Percentiles rank a stretch among this genome's conserved stretches.
Conservation (phyloP, 1,140 invertebrate genomes). For the Augochlora pura region DNA sequence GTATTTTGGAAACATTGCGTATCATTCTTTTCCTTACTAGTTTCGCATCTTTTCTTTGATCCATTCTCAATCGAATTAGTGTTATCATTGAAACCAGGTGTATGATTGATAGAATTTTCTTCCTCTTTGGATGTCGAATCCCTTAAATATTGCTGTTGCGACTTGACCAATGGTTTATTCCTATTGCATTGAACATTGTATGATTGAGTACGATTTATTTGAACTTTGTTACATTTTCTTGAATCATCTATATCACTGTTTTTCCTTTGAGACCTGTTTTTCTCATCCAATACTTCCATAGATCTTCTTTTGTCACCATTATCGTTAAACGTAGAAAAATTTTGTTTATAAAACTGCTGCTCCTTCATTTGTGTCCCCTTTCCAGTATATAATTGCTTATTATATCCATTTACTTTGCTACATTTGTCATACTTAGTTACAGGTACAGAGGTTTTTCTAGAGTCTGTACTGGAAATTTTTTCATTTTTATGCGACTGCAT, state of each 20-base stretch:
- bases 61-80: neutral
- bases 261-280: slow-evolving; percentile 31
- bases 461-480: slow-evolving; percentile 10
- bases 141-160: slow-evolving; percentile 30
- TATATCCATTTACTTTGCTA: slow-evolving; percentile 21
- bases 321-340: slow-evolving; percentile 35
- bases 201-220: slow-evolving; percentile 18
- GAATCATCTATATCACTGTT: neutral
- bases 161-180: slow-evolving; percentile 18
- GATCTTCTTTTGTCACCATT: slow-evolving; percentile 8
- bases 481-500: slow-evolving; percentile 22
- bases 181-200: slow-evolving; percentile 28
- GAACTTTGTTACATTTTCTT: slow-evolving; percentile 33
- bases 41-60: slow-evolving; percentile 28
- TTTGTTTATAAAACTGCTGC: slow-evolving; percentile 55
- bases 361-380: slow-evolving; percentile 42
- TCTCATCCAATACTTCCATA: slow-evolving; percentile 31
- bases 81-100: slow-evolving; percentile 12
- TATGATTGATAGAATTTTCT: neutral
- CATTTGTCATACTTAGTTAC: slow-evolving; percentile 27
- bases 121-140: slow-evolving; percentile 18
- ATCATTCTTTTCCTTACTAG: slow-evolving; percentile 25
- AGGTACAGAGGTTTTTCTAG: slow-evolving; percentile 14
- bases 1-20: neutral
- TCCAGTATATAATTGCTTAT: slow-evolving; percentile 17